Percentiles rank a stretch among this genome's conserved stretches.
phyloP scores from a whole-genome alignment of 2,888 invertebrate species.

The Caradrina kadenii region DNA sequence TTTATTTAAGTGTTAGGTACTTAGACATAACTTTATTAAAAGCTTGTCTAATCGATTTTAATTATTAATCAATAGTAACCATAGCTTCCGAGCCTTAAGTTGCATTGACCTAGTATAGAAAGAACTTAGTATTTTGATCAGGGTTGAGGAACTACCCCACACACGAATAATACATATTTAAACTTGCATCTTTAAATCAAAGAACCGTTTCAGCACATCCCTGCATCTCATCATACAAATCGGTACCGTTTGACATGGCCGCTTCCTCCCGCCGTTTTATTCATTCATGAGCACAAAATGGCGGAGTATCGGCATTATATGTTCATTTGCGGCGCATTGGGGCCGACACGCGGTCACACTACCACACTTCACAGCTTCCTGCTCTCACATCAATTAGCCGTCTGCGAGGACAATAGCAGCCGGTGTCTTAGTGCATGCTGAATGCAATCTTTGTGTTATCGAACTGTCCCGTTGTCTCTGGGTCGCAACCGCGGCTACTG shows the following conservation, averaged over 20 bases:
- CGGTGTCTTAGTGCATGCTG: constrained; percentile 30
- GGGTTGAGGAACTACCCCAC: no score
- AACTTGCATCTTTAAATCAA: neutral
- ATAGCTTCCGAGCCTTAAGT: no score
- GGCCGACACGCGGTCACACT: constrained; percentile 78
- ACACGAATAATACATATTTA: no score
- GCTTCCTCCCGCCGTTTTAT: constrained; percentile 74
- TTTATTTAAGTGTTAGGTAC: no score
- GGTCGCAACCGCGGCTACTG: no score
- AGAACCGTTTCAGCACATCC: constrained; percentile 37
- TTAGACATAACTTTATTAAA: no score
- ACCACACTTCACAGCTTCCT: constrained; percentile 74
- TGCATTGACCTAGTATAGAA: no score
- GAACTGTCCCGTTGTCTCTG: neutral
- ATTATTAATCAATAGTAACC: no score
- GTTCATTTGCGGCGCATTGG: constrained; percentile 83
- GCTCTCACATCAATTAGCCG: constrained; percentile 81
- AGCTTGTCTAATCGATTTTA: no score
- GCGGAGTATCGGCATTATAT: constrained; percentile 79
- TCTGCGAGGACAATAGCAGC: constrained; percentile 54
- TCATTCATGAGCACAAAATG: constrained; percentile 73
- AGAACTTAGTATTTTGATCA: no score
- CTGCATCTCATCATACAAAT: constrained; percentile 73
- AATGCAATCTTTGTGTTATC: constrained; percentile 45
- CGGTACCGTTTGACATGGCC: constrained; percentile 80